Base-by-base conservation (phyloP, 1,140 invertebrate species). In the Atta cephalotes region DNA sequence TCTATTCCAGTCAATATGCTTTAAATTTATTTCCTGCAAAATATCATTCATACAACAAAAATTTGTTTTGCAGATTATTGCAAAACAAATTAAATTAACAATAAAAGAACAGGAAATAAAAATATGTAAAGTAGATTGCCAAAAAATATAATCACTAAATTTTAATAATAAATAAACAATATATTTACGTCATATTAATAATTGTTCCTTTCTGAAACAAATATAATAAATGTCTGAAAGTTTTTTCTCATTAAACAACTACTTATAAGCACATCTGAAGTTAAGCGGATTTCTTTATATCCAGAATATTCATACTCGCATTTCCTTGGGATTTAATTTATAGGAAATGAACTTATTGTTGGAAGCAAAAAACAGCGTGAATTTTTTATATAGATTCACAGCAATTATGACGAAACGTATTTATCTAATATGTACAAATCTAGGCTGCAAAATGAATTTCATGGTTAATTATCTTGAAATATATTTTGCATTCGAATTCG, bases 391-490 rank as follows among this genome's bases (percentile, higher is more conserved):
- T 45, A 58, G 70, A 89, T 72, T 66, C 86, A 89, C 85, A 72
- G 72, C 72, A 65, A 88, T 63, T 70, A 74, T 84, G 79, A 82
- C 45, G 21, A 78, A 90, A 71, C 76, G 45, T 90, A 63, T 87
- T 85, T 85, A 90, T 21, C 89, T 91, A 91, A 31, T 91, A 91
- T 91, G 56, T 91, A 90, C 84, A 90, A 90, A 77, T 72, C 35
- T 85, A 53, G 63, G 65, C 78, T 79, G 74, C 85, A 51, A 70
- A 79, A 71, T 35, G 12, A 51, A 87, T 45, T 80, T 87, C 58
- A 45, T 53, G 49, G 68, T n/a, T 53, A 53, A 72, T 80, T 14
- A 49, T 72, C 60, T 58, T 45, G 39, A 78, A 71, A 53, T 35
- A 10, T 70, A 21, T 18, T 45, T 45, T 9, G 35, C 12, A 21